Evolutionary conservation across 2,797 vertebrate species (phyloP), one percentile per base, ranked within the genome.

Genomic region (Poecilia velifera): DNA sequence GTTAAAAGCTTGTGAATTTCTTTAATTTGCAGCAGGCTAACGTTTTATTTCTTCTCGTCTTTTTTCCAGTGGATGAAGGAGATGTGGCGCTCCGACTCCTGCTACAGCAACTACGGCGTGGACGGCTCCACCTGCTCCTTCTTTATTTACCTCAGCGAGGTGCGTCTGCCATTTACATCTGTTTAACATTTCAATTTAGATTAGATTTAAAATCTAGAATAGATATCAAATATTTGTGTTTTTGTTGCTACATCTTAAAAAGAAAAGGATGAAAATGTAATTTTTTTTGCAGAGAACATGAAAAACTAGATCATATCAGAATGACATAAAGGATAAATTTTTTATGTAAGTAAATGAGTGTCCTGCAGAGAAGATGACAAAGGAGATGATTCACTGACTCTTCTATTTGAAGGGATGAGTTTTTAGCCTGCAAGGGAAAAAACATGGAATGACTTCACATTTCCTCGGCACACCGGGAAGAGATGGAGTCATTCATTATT

Each of bases 141-240:
- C 92, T 98, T 98, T 96, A 99, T 99, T 96, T 99, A 99, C 96
- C 98, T 99, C 93, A 99, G 98, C 86, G 98, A 99, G 97, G 98
- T 99, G 82, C 96, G 97, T 13, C 8, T 39, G 39, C 75, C 6
- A 12, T n/a, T 71, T 71, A 4, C 22, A 28, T 25, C 22, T 28
- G 1, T 43, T 43, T n/a, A 4, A 25, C 6, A 2, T 2, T 3
- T 12, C 9, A 41, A 41, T 39, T 22, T 39, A 10, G 18, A 20
- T 66, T 39, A 13, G 1, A 34, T 71, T 39, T 66, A 66, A 39
- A 36, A 34, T 31, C 34, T 22, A 6, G 18, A 66, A 66, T 18
- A 66, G 4, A 13, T 22, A 10, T 31, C 0, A 3, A 34, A 4
- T 51, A 8, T 51, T 51, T 36, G 6, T 18, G 6, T 8, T 64